These are phyloP conservation scores for Apamea epomidion DNA, from an alignment of 2,888 invertebrate genomes.

Conservation along the genomic window DNA sequence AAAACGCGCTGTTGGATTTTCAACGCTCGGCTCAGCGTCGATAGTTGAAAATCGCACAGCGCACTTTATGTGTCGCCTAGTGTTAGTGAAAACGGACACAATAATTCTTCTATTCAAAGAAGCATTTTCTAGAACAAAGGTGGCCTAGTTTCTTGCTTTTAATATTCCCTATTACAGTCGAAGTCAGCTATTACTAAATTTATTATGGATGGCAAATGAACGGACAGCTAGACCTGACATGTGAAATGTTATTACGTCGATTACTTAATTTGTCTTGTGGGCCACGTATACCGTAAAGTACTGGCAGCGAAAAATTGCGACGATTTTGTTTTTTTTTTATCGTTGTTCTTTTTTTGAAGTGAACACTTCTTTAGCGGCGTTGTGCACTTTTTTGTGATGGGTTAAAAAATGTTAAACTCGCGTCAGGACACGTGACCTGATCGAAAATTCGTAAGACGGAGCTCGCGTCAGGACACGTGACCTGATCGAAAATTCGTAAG, in stretches of 20 bases:
- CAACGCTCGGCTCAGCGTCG: background rate
- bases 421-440: no score
- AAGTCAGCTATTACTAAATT: slow-evolving; percentile 44
- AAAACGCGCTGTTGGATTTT: background rate
- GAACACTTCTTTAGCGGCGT: no score
- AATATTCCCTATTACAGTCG: slow-evolving; percentile 43
- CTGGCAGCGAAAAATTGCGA: background rate
- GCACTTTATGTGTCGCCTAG: background rate
- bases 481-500: no score
- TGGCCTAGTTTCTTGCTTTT: slow-evolving; percentile 37
- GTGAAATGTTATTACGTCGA: slow-evolving; percentile 41
- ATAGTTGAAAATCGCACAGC: background rate
- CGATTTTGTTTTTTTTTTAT: background rate
- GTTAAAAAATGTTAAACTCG: no score
- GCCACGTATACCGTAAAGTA: slow-evolving; percentile 30
- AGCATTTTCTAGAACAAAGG: slow-evolving; percentile 55
- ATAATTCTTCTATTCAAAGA: slow-evolving; percentile 24
- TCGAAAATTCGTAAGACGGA: no score
- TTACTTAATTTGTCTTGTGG: slow-evolving; percentile 39
- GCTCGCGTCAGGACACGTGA: no score
- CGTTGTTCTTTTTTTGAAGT: no score
- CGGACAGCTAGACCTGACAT: slow-evolving; percentile 13
- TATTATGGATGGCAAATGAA: slow-evolving; percentile 48
- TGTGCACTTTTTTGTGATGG: no score
- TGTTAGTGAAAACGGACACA: background rate